phyloP scores from a whole-genome alignment of 2,113 vertebrate species.

The Saccopteryx bilineata region DNA sequence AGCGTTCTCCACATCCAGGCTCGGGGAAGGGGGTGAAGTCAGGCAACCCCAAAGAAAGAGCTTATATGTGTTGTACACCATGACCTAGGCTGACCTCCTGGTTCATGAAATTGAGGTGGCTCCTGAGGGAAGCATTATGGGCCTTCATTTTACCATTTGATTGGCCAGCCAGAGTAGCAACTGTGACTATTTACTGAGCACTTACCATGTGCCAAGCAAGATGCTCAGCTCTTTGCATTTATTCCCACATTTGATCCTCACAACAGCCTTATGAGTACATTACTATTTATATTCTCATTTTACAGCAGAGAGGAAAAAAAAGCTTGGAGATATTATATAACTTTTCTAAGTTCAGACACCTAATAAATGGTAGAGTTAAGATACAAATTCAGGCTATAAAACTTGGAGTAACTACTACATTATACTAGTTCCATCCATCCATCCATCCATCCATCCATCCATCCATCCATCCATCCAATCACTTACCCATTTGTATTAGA shows the following conservation, averaged over 20 bases:
- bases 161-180: not conserved
- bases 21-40: not conserved
- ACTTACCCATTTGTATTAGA: not conserved
- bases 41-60: not conserved
- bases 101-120: not conserved
- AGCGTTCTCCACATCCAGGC: not conserved
- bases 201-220: not conserved
- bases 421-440: not conserved
- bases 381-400: not conserved
- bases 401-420: not conserved
- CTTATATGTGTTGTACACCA: not conserved
- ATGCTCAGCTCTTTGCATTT: not conserved
- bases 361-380: not conserved
- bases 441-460: not conserved
- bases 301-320: constrained; percentile 48
- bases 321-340: constrained; percentile 35
- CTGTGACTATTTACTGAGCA: not conserved
- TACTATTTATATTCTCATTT: constrained; percentile 43
- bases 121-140: not conserved
- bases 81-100: not conserved
- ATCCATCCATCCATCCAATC: not conserved
- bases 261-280: not conserved
- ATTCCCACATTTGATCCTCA: not conserved
- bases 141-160: not conserved
- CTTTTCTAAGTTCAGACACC: constrained; percentile 7